Base-by-base conservation (phyloP, 2,113 vertebrate species). In the Agapornis roseicollis region DNA sequence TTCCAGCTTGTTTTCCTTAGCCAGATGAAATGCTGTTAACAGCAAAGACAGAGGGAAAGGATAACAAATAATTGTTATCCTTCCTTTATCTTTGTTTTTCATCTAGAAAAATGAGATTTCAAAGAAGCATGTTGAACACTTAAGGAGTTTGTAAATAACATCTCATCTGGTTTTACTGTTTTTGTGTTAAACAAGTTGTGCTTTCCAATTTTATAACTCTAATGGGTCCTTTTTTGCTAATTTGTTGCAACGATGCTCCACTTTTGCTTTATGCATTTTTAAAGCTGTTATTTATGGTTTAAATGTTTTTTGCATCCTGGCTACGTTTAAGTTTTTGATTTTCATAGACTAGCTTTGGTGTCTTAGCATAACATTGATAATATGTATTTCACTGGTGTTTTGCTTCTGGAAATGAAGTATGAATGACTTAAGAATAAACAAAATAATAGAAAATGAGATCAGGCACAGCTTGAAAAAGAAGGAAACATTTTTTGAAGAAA, bases 221-320 rank as follows among this genome's bases (percentile, higher is more conserved):
- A 91, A 65, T 85, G 58, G 58, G 61, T 70, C 60, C 25, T 90
- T 64, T 66, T 96, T 94, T 91, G 61, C 33, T 93, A 82, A 96
- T 97, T 97, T 94, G 81, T 95, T 96, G 56, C 49, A 87, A 88
- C 73, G 23, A 65, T 88, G 29, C 50, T 97, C 63, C 80, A 80
- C 94, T 97, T 97, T 65, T 77, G 47, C 85, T 93, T 91, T 64
- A 66, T 64, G 88, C 13, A 55, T 82, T 95, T 97, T 97, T 91
- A 96, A 96, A 95, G 47, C 41, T 90, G 33, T 93, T 96, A 90
- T 95, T 95, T 97, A 89, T 95, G 76, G 49, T 92, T 93, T 92
- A 66, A 68, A 39, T 66, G 39, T 78, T 88, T 93, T 73, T 42
- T 76, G 10, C 55, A 80, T 71, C 52, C 74, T 71, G n/a, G 17